Conservation (phyloP, 1,140 invertebrate species). For the Solen grandis region DNA sequence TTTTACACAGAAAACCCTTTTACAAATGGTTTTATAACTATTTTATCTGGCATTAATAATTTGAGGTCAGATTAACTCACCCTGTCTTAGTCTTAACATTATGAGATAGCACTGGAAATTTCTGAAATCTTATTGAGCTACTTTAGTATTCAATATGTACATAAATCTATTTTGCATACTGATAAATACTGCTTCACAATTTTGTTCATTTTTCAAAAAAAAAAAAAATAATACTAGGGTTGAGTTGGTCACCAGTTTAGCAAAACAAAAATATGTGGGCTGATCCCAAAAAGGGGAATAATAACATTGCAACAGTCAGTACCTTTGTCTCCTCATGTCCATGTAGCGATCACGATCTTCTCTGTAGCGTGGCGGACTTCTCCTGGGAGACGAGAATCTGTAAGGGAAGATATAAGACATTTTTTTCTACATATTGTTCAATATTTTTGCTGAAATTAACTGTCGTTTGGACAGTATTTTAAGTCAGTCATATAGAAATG, state of each 20-base stretch:
- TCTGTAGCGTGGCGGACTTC: background rate
- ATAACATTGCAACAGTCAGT: background rate
- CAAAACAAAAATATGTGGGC: no score
- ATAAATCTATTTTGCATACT: no score
- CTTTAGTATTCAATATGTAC: background rate
- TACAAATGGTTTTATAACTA: background rate
- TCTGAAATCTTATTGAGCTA: background rate
- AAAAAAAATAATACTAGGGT: no score
- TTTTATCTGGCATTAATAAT: background rate
- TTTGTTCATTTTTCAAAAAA: no score
- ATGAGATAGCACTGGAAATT: background rate
- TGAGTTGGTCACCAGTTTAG: no score
- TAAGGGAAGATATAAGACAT: slow-evolving; percentile 17
- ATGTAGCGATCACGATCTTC: slow-evolving; percentile 9
- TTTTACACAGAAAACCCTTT: background rate
- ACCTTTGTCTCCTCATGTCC: slow-evolving; percentile 20
- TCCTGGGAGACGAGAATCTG: slow-evolving; percentile 1
- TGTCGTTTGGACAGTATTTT: background rate
- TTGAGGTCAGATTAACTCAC: background rate
- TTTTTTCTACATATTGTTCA: background rate
- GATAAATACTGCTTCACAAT: no score
- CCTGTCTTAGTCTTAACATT: background rate
- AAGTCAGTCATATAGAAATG: background rate
- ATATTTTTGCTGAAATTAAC: background rate
- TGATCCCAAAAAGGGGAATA: no score